A percentile compares a stretch with the other conserved stretches of the same genome.
Conservation (phyloP, 1,140 invertebrate genomes). For the Phymorhynchus buccinoides region DNA sequence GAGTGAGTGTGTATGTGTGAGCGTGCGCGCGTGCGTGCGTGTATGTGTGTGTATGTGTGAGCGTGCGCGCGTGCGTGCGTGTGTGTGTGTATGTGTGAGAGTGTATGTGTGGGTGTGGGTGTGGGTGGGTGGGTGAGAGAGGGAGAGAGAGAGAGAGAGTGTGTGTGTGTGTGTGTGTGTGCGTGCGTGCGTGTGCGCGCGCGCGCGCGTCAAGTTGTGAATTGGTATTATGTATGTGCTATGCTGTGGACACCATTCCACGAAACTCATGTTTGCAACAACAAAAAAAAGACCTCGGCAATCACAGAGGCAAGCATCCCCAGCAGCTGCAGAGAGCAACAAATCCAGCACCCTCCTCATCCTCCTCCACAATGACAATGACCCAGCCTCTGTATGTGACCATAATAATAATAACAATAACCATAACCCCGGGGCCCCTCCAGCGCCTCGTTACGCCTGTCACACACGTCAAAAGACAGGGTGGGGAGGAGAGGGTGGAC, state of each 20-base stretch:
- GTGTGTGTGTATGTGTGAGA: neutral
- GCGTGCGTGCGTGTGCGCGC: neutral
- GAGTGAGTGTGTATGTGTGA: neutral
- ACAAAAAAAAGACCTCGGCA: neutral
- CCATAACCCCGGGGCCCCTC: neutral
- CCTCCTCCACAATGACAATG: neutral
- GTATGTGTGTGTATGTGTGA: slow-evolving; percentile 17
- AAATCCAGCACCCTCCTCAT: neutral
- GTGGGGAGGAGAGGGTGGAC: neutral
- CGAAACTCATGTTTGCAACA: no score
- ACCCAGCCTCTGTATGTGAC: neutral
- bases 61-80: slow-evolving; percentile 4
- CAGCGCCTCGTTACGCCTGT: slow-evolving; percentile 17
- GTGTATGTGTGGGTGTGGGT: slow-evolving; percentile 15
- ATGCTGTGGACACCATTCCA: no score
- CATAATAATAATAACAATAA: neutral
- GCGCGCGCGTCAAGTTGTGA: neutral
- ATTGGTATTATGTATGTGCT: no score
- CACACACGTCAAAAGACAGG: neutral
- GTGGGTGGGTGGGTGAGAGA: neutral
- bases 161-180: neutral
- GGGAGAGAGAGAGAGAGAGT: neutral
- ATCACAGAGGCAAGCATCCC: neutral
- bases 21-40: neutral
- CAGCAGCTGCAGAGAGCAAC: neutral